A percentile compares a stretch with the other conserved stretches of the same genome.
These are phyloP conservation scores for Ectropis grisescens DNA, from an alignment of 1,140 invertebrate genomes.

Conservation along the genomic window DNA sequence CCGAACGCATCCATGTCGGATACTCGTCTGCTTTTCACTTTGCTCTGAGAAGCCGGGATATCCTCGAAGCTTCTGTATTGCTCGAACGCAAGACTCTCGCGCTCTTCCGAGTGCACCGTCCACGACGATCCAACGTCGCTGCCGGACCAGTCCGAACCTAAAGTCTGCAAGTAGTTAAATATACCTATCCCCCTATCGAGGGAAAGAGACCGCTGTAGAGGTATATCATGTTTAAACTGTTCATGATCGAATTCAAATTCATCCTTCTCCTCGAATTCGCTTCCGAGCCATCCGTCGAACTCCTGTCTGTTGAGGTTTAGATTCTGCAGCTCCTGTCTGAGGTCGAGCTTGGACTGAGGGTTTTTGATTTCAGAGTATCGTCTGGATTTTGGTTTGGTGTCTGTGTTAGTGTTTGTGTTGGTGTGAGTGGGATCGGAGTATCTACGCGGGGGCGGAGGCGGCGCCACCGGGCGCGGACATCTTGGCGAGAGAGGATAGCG, in stretches of 20 bases:
- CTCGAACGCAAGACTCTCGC: slow-evolving; percentile 20
- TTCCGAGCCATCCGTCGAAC: slow-evolving; percentile 46
- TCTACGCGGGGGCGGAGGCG: slow-evolving; percentile 57
- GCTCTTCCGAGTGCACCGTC: slow-evolving; percentile 32
- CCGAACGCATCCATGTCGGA: slow-evolving; percentile 31
- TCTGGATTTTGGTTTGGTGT: slow-evolving; percentile 14
- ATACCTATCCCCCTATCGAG: slow-evolving; percentile 53
- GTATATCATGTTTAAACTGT: slow-evolving; percentile 42
- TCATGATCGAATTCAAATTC: slow-evolving; percentile 15
- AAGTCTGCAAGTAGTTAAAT: slow-evolving; percentile 35
- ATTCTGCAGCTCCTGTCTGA: slow-evolving; percentile 42
- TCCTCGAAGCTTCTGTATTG: slow-evolving; percentile 53
- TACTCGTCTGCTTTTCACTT: slow-evolving; percentile 52
- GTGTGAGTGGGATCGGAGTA: slow-evolving; percentile 30
- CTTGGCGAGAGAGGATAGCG: slow-evolving; percentile 53
- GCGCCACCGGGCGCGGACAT: slow-evolving; percentile 39
- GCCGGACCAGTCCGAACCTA: slow-evolving; percentile 30
- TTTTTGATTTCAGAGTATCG: slow-evolving; percentile 32
- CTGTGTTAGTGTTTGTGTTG: slow-evolving; percentile 9
- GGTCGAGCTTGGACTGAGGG: slow-evolving; percentile 35
- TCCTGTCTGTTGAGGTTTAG: slow-evolving; percentile 35
- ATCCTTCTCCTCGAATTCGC: slow-evolving; percentile 30
- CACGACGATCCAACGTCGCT: slow-evolving; percentile 27
- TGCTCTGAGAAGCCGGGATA: slow-evolving; percentile 45
- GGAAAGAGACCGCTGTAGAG: slow-evolving; percentile 46